Conservation (phyloP, 2,113 vertebrate genomes). For the Orycteropus afer region DNA sequence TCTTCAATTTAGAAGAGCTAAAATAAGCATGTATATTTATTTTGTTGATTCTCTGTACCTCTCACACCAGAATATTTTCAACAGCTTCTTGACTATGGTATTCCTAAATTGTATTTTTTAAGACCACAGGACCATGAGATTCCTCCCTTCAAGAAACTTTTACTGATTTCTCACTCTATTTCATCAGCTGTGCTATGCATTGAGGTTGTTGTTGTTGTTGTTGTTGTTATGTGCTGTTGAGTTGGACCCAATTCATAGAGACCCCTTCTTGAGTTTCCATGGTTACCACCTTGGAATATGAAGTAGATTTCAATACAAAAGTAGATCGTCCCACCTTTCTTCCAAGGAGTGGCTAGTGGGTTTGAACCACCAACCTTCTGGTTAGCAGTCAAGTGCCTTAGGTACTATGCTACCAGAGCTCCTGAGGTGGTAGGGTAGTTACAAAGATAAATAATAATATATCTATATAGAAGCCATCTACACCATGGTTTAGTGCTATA, state of each 20-base stretch:
- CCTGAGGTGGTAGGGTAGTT: background rate
- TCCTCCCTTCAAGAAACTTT: background rate
- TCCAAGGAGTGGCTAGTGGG: too few species aligned
- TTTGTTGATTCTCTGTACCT: background rate
- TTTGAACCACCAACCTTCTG: too few species aligned
- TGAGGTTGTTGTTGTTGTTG: too few species aligned
- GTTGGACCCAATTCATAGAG: too few species aligned
- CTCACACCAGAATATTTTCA: constrained; percentile 32
- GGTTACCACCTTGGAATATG: too few species aligned
- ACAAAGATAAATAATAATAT: background rate
- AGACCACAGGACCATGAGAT: background rate
- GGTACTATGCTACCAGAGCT: too few species aligned
- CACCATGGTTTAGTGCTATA: background rate
- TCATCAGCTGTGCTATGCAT: background rate
- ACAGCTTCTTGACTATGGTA: background rate
- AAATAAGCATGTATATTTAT: constrained; percentile 36
- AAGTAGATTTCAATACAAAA: too few species aligned
- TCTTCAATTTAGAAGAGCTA: constrained; percentile 26
- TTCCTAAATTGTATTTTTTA: constrained; percentile 36
- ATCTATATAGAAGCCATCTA: background rate
- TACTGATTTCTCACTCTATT: background rate
- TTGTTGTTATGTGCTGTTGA: too few species aligned
- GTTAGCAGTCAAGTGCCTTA: too few species aligned
- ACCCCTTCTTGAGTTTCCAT: too few species aligned
- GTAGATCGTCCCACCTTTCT: too few species aligned